Conservation (phyloP, 2,113 vertebrate species). For the Megaceryle maxima region DNA sequence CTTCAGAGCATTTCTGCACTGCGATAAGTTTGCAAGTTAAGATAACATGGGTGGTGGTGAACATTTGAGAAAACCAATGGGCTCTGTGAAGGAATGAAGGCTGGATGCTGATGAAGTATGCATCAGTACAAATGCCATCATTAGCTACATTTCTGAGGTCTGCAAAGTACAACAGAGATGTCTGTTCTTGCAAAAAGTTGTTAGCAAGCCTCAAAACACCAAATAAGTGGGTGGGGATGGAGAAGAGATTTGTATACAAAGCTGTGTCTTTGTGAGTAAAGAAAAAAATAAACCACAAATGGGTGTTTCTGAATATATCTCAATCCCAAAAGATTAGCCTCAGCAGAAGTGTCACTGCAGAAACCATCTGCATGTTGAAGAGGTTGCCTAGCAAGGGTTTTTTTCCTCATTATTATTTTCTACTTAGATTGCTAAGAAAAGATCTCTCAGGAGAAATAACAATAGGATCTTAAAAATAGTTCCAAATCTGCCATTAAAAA, state of each 20-base stretch:
- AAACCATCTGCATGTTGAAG: constrained; percentile 62
- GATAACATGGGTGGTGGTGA: neutral
- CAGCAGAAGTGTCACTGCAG: constrained; percentile 67
- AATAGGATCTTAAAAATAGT: constrained; percentile 48
- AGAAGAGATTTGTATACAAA: constrained; percentile 51
- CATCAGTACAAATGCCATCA: neutral
- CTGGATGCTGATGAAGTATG: neutral
- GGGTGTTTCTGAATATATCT: constrained; percentile 77
- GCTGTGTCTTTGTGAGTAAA: constrained; percentile 43
- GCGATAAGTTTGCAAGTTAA: neutral
- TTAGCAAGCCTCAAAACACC: constrained; percentile 39
- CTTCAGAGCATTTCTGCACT: neutral
- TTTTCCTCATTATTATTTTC: constrained; percentile 49
- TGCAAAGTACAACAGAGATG: constrained; percentile 11
- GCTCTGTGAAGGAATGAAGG: neutral
- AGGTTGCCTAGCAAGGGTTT: constrained; percentile 55
- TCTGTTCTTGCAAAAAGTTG: constrained; percentile 51
- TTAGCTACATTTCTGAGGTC: neutral
- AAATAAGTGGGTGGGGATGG: neutral
- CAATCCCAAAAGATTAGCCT: constrained; percentile 73
- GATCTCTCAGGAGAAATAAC: constrained; percentile 48
- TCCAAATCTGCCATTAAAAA: constrained; percentile 50
- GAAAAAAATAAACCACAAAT: constrained; percentile 64
- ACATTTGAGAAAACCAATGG: neutral
- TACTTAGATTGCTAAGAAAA: constrained; percentile 55